A percentile compares a stretch with the other conserved stretches of the same genome.
Evolutionary conservation across 2,888 invertebrate species (phyloP).

Genomic region (Mayetiola destructor): DNA sequence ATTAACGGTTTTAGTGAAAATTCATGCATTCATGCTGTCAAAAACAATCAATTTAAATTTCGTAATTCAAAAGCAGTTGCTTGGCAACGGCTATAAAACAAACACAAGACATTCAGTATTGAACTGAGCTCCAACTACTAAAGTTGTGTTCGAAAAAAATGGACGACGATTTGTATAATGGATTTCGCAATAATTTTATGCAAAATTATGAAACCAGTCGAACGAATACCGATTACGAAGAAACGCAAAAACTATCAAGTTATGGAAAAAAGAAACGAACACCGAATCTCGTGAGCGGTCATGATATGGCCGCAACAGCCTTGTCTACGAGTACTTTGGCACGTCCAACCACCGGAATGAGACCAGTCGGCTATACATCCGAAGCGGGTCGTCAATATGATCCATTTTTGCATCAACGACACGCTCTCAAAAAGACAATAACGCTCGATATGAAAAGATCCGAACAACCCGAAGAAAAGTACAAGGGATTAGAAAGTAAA

Average conservation of each 20-base stretch:
- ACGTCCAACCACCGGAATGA: slow-evolving; percentile 91
- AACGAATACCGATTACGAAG: slow-evolving; percentile 15
- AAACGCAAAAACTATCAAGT: slow-evolving; percentile 17
- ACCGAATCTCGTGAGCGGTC: slow-evolving; percentile 15
- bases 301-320: not conserved
- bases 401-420: slow-evolving; percentile 51
- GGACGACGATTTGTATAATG: slow-evolving; percentile 16
- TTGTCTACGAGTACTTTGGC: slow-evolving; percentile 26
- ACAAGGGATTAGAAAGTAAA: slow-evolving; percentile 73
- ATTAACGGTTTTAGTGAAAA: too few relatives aligned
- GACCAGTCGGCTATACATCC: slow-evolving; percentile 91
- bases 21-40: too few relatives aligned
- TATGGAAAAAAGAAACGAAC: slow-evolving; percentile 17
- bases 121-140: too few relatives aligned
- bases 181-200: slow-evolving; percentile 14
- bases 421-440: slow-evolving; percentile 38
- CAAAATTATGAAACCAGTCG: slow-evolving; percentile 4
- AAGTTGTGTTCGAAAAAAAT: not conserved
- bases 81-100: too few relatives aligned
- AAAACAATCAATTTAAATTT: too few relatives aligned
- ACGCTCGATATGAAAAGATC: slow-evolving; percentile 47
- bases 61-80: too few relatives aligned
- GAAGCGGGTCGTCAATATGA: slow-evolving; percentile 51
- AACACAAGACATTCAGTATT: too few relatives aligned
- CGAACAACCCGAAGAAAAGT: slow-evolving; percentile 64